These are phyloP conservation scores for Rhinichthys klamathensis DNA, from an alignment of 2,113 vertebrate species.

Conservation along the genomic window DNA sequence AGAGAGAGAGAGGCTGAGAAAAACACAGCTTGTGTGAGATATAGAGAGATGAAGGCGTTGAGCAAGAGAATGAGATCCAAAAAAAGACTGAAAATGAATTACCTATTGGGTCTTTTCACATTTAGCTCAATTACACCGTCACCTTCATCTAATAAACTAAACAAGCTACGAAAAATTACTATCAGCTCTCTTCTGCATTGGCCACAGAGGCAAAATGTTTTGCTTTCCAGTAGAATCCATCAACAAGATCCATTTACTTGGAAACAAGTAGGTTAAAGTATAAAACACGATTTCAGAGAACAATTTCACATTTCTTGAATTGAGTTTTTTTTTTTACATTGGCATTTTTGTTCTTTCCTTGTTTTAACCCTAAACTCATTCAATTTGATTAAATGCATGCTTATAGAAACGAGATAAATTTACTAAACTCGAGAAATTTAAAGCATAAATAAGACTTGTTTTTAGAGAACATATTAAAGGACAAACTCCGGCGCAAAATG, in stretches of 20 bases:
- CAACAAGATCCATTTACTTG: neutral
- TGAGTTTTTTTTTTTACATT: neutral
- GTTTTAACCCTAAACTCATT: neutral
- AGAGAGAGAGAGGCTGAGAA: neutral
- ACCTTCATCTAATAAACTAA: slow-evolving; percentile 36
- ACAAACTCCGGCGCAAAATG: no score
- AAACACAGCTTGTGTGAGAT: neutral
- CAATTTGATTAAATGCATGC: neutral
- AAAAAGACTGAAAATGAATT: neutral
- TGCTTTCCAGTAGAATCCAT: neutral
- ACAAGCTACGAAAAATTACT: neutral
- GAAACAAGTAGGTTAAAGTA: neutral
- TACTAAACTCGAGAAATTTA: neutral
- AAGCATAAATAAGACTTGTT: neutral
- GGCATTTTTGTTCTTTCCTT: neutral
- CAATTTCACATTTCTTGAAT: neutral
- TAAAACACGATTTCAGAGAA: neutral
- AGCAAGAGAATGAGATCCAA: neutral
- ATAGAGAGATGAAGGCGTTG: neutral
- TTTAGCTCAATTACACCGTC: slow-evolving; percentile 35
- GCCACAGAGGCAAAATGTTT: neutral
- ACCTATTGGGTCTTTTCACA: neutral
- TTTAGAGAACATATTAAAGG: neutral
- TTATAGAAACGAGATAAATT: neutral
- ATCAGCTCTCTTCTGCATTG: neutral